Base-by-base conservation (phyloP, 1,140 invertebrate species). In the Zaprionus capensis region DNA sequence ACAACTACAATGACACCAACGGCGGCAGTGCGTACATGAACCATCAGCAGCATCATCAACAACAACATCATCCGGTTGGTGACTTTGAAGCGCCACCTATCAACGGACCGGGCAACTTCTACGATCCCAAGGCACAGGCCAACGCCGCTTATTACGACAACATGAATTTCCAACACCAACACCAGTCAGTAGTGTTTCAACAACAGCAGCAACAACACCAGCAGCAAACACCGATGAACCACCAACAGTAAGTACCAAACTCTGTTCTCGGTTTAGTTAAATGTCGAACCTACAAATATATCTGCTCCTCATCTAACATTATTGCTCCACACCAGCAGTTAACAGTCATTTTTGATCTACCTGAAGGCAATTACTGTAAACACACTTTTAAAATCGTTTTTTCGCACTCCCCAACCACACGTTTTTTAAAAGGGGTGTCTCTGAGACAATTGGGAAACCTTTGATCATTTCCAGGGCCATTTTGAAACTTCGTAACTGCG, bases 111-210 rank as follows among this genome's bases (percentile, higher is more conserved):
- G 57, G 59, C 57, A 87, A 82, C 67, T 92, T 91, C 31, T 92
- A 92, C 55, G 91, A 91, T 64, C 70, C 81, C 9, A 90, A 90
- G 51, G 28, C 72, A 12, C 86, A 83, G 49, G 26, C 76, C 15
- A 55, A 77, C n/a, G 75, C 79, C 26, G 67, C 81, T 28, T 92
- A 92, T 46, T 92, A 92, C 63, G 91, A 92, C 24, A 91, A 92
- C 34, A 83, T 92, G 75, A 91, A 70, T 79, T 92, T 90, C 58
- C 91, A 91, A 67, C 82, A 91, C 62, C 85, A 88, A 65, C 84
- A 88, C 55, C 84, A 88, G 11, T 74, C 84, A 1, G 85, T 81
- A 3, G 76, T 82, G 1, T 88, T 88, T 67, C 85, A 87, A 66
- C 82, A 85, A 61, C 81, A 83, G 17, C 81, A 82, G 14, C 82